A percentile compares a stretch with the other conserved stretches of the same genome.
These are phyloP conservation scores for Pediacus dermestoides DNA, from an alignment of 2,888 invertebrate genomes.

Conservation along the genomic window DNA sequence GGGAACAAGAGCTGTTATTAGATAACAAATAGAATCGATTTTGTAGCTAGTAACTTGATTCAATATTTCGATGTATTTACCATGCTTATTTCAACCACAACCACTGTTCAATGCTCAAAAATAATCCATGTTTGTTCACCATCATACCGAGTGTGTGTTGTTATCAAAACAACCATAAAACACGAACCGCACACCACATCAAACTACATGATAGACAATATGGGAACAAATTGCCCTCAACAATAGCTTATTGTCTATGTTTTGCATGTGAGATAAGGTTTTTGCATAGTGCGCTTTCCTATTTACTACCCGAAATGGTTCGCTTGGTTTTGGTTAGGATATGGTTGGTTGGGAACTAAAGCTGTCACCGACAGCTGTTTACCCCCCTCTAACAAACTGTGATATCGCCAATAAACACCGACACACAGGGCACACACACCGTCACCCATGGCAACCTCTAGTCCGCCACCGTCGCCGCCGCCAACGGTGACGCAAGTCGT, in stretches of 20 bases:
- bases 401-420: conserved; percentile 44
- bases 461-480: conserved; percentile 14
- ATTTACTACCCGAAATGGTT: conserved; percentile 8
- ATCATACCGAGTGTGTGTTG: no score
- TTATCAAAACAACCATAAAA: no score
- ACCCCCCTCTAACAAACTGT: conserved; percentile 41
- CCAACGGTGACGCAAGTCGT: no score
- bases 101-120: no score
- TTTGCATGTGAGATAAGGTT: conserved; percentile 10
- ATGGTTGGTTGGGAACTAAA: conserved; percentile 35
- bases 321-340: conserved; percentile 4
- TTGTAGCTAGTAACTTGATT: no score
- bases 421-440: conserved; percentile 34
- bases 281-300: conserved; percentile 8
- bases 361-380: conserved; percentile 40
- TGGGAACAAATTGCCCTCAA: conserved; percentile 10
- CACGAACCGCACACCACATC: no score
- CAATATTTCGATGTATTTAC: no score
- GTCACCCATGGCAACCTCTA: conserved; percentile 27
- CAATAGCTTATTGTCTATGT: conserved; percentile 9
- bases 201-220: conserved; percentile 7
- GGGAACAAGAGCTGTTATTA: no score
- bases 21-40: no score
- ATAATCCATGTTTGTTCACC: no score
- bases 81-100: no score